Evolutionary conservation across 2,113 vertebrate species (phyloP), one percentile per base, ranked within the genome.

Genomic region (Xenotilapia longispinis): DNA sequence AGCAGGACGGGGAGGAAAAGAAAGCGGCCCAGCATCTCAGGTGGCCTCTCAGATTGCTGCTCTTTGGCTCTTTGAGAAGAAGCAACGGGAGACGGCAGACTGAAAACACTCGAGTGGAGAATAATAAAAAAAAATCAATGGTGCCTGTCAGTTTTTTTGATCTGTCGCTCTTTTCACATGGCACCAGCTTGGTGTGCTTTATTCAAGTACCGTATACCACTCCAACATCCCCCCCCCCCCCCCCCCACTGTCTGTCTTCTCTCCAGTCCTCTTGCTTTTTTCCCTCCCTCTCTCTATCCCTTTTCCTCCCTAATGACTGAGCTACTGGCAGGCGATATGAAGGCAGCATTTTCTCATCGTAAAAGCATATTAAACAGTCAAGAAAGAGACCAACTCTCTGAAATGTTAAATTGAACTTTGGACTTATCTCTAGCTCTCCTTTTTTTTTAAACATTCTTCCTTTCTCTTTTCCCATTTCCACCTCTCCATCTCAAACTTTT

Each of bases 51-150:
- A 85, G 79, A 90, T 84, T 90, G 63, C 91, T 23, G 60, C 10
- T 4, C 92, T 93, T 88, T 87, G 36, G 51, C 15, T 4, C 92
- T 93, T 88, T 87, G 36, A 91, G 55, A 63, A 40, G 81, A 75
- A 21, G 81, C 85, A 70, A 85, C 45, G 73, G 84, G 87, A 86
- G 82, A 88, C 15, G 21, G 45, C 58, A 42, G 54, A 65, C 80
- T 53, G 91, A 90, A 91, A 93, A 88, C 85, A 85, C 83, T 91
- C 15, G n/a, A 89, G 83, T 54, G 88, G 57, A 63, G 88, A 73
- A 38, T 3, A 60, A 51, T 79, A 28, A 12, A 17, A 83, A 83
- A 90, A 92, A 90, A 95, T 91, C 92, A 92, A 94, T 96, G 53
- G n/a, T 17, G 81, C 84, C 86, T 87, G 88, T 89, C 86, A 57